These are phyloP conservation scores for Morpho achilles DNA, from an alignment of 2,888 invertebrate species.

Conservation along the genomic window DNA sequence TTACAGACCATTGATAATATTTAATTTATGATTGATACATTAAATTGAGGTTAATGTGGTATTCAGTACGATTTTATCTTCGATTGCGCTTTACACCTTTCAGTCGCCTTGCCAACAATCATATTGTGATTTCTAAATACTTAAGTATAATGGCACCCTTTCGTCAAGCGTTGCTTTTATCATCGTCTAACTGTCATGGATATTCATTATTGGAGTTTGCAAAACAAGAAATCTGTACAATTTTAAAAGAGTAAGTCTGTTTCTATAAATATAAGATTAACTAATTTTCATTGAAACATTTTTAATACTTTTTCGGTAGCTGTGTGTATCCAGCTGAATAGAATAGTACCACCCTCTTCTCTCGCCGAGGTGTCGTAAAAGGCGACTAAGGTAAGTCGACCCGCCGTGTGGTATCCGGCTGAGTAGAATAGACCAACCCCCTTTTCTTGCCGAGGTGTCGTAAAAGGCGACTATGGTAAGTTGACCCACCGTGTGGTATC, in stretches of 20 bases:
- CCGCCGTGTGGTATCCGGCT: no score
- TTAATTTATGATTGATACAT: conserved; percentile 2
- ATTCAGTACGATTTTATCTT: conserved; percentile 20
- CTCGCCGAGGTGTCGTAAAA: no score
- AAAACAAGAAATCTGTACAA: conserved; percentile 79
- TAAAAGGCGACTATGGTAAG: no score
- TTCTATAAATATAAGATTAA: not conserved
- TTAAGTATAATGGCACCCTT: conserved; percentile 33
- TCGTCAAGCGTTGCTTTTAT: conserved; percentile 81
- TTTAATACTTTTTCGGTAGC: conserved; percentile 58
- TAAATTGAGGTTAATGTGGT: conserved; percentile 22
- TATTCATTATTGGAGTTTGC: conserved; percentile 83
- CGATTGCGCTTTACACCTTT: conserved; percentile 5
- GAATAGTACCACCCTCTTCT: no score
- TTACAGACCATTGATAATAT: no score
- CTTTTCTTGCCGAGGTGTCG: no score
- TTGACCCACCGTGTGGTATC: no score
- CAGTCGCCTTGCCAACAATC: conserved; percentile 8
- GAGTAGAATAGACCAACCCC: no score
- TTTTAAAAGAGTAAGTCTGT: conserved; percentile 78
- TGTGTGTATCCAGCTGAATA: no score
- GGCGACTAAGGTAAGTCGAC: no score
- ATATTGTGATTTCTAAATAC: conserved; percentile 18
- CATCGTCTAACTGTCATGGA: conserved; percentile 85
- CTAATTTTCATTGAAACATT: not conserved